Evolutionary conservation across 2,797 vertebrate genomes (phyloP).

Genomic region (Agapornis canus): DNA sequence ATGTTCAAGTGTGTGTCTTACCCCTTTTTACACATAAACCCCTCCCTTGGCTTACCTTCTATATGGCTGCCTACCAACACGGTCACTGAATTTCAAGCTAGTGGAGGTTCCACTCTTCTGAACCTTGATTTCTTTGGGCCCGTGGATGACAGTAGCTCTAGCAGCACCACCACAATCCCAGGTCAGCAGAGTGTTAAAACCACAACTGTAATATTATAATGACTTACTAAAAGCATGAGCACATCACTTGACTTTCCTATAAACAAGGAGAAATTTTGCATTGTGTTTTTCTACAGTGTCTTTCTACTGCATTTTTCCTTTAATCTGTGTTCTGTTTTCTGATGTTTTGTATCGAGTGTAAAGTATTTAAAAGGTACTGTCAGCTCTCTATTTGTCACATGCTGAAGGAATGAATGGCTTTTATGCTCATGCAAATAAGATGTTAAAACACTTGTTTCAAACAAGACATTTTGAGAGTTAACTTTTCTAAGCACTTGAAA

Average conservation of each 20-base stretch:
- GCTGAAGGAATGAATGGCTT: slow-evolving; percentile 50
- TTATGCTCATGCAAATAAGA: slow-evolving; percentile 11
- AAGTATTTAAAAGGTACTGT: slow-evolving; percentile 60
- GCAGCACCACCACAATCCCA: slow-evolving; percentile 87
- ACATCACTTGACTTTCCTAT: slow-evolving; percentile 84
- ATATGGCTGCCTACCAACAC: slow-evolving; percentile 85
- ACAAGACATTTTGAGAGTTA: slow-evolving; percentile 8
- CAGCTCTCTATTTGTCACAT: slow-evolving; percentile 21
- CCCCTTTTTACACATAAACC: slow-evolving; percentile 84
- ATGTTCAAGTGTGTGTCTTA: slow-evolving; percentile 88
- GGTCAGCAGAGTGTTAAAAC: slow-evolving; percentile 87
- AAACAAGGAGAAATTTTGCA: slow-evolving; percentile 78
- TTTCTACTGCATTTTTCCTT: slow-evolving; percentile 57
- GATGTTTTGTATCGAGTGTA: slow-evolving; percentile 54
- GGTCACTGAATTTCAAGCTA: slow-evolving; percentile 90
- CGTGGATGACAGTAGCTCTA: slow-evolving; percentile 89
- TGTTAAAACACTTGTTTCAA: slow-evolving; percentile 47
- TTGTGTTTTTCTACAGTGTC: slow-evolving; percentile 53
- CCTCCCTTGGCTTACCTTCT: slow-evolving; percentile 83
- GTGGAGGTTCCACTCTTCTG: slow-evolving; percentile 91
- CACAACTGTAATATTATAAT: slow-evolving; percentile 70
- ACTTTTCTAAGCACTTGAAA: slow-evolving; percentile 6
- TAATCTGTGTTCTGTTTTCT: slow-evolving; percentile 63
- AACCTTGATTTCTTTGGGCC: slow-evolving; percentile 95
- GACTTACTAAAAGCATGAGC: slow-evolving; percentile 79